These are phyloP conservation scores for Amblyjoppa proteus DNA, from an alignment of 2,888 invertebrate species.

Conservation along the genomic window DNA sequence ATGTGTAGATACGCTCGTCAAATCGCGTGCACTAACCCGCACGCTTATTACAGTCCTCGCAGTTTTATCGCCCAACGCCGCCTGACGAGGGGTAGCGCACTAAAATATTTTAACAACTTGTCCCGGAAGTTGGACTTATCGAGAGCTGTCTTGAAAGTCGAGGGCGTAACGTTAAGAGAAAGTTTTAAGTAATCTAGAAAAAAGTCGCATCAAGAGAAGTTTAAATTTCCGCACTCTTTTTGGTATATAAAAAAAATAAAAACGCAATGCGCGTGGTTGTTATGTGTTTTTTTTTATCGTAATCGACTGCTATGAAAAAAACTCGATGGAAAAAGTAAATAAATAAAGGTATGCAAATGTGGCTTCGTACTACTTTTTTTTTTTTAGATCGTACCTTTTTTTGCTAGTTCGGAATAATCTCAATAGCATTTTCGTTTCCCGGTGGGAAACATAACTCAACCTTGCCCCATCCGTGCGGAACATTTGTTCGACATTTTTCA, in stretches of 20 bases:
- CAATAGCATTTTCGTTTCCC: too few species aligned
- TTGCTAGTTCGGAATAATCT: not conserved
- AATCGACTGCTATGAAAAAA: too few species aligned
- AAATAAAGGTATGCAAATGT: not conserved
- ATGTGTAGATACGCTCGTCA: slow-evolving; percentile 10
- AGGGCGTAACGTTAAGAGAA: not conserved
- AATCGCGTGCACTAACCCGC: slow-evolving; percentile 24
- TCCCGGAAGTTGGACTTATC: not conserved
- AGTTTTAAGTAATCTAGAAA: not conserved
- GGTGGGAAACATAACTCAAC: not conserved
- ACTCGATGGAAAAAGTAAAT: too few species aligned
- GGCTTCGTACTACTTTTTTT: not conserved
- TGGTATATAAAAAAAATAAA: too few species aligned
- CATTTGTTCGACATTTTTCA: not conserved
- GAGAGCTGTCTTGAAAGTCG: not conserved
- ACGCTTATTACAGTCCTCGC: slow-evolving; percentile 29
- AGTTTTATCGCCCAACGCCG: slow-evolving; percentile 2
- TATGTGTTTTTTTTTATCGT: too few species aligned
- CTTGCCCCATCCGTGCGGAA: not conserved
- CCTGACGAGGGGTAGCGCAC: not conserved
- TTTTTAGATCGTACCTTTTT: not conserved
- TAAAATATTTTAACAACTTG: slow-evolving; percentile 1
- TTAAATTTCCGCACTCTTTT: too few species aligned
- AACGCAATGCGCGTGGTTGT: too few species aligned
- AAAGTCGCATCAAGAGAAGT: too few species aligned